Conservation (phyloP, 2,113 vertebrate species). For the Phylloscopus trochilus region DNA sequence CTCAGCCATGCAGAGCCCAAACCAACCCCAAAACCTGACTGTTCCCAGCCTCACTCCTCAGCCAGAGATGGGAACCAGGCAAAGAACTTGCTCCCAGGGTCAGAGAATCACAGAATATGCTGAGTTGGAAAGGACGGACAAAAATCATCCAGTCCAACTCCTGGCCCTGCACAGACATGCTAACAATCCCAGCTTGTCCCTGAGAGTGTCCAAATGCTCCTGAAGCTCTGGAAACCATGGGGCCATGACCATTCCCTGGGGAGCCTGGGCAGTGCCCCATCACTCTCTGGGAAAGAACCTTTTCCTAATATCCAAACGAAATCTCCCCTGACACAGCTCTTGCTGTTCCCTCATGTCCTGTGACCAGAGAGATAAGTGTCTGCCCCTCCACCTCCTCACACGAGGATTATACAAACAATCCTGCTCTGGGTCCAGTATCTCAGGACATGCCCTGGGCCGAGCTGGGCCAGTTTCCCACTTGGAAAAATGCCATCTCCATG, state of each 20-base stretch:
- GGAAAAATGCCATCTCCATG: accelerated
- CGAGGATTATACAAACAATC: accelerated
- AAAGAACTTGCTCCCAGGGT: not conserved
- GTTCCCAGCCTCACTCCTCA: not conserved
- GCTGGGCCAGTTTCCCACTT: not conserved
- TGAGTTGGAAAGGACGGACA: not conserved
- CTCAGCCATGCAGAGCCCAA: not conserved
- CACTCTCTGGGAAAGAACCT: not conserved
- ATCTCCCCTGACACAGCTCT: not conserved
- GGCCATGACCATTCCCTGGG: accelerated
- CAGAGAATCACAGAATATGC: not conserved
- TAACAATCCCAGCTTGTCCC: not conserved
- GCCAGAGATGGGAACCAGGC: not conserved
- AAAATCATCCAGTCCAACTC: not conserved
- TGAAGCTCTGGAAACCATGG: not conserved
- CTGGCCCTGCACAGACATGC: not conserved
- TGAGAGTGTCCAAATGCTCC: accelerated
- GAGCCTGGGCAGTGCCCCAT: not conserved
- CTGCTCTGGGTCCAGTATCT: not conserved
- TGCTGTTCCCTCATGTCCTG: not conserved
- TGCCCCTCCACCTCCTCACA: not conserved
- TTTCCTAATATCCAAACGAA: not conserved
- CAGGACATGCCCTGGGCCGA: not conserved
- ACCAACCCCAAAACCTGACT: not conserved
- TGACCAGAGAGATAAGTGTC: not conserved